Percentiles rank a stretch among this genome's conserved stretches.
Evolutionary conservation across 2,797 vertebrate genomes (phyloP).

Genomic region (Cyclopterus lumpus): DNA sequence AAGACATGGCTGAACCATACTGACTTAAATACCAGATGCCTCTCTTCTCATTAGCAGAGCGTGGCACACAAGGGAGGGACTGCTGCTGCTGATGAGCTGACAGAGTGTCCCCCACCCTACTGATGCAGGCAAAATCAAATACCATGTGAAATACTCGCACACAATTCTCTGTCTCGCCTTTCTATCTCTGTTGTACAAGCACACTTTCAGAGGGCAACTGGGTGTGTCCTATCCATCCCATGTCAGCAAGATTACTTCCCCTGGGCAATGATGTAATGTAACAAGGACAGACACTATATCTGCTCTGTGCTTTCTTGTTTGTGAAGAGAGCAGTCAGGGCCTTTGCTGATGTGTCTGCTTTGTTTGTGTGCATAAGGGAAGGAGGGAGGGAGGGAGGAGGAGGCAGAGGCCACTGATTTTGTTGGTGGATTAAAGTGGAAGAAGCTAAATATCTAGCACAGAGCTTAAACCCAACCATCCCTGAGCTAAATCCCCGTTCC

Average conservation of each 20-base stretch:
- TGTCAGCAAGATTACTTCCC: slow-evolving; percentile 68
- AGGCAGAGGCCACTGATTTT: slow-evolving; percentile 41
- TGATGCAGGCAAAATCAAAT: slow-evolving; percentile 63
- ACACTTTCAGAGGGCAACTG: slow-evolving; percentile 32
- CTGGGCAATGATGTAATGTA: slow-evolving; percentile 60
- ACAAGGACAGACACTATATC: slow-evolving; percentile 58
- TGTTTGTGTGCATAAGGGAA: slow-evolving; percentile 2
- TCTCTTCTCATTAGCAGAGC: slow-evolving; percentile 41
- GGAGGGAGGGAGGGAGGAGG: background rate
- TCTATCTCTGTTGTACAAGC: slow-evolving; percentile 28
- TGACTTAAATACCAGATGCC: slow-evolving; percentile 46
- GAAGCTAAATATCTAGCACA: slow-evolving; percentile 57
- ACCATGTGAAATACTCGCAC: slow-evolving; percentile 37
- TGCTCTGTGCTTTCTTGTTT: slow-evolving; percentile 45
- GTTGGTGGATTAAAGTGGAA: slow-evolving; percentile 61
- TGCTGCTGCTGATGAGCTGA: slow-evolving; percentile 62
- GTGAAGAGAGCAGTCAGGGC: slow-evolving; percentile 58
- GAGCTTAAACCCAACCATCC: slow-evolving; percentile 55
- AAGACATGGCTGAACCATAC: slow-evolving; percentile 52
- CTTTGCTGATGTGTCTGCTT: slow-evolving; percentile 29
- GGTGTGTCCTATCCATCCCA: slow-evolving; percentile 46
- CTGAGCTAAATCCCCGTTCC: slow-evolving; percentile 52
- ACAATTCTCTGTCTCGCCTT: slow-evolving; percentile 29
- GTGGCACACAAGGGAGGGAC: slow-evolving; percentile 14
- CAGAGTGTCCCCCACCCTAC: slow-evolving; percentile 47